phyloP scores from a whole-genome alignment of 2,888 invertebrate species.

The Dicranocentrus wangi region DNA sequence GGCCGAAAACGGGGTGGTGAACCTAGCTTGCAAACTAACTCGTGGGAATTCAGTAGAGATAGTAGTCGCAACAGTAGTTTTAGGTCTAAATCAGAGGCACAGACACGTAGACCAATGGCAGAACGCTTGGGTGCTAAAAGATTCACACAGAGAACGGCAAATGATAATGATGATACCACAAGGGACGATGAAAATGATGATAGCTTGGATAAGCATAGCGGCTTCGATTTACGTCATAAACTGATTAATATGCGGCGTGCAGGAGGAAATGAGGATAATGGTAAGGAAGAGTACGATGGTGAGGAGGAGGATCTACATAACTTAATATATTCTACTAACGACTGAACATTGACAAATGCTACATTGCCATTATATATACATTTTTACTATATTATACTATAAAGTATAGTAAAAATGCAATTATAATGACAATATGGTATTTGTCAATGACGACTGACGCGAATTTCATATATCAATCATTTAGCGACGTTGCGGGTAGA shows the following conservation, averaged over 20 bases:
- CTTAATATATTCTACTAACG: constrained; percentile 17
- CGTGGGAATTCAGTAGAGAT: constrained; percentile 47
- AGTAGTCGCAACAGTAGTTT: constrained; percentile 52
- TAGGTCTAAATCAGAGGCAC: constrained; percentile 13
- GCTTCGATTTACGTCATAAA: constrained; percentile 48
- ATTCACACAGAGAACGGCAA: not conserved
- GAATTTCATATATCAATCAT: no score
- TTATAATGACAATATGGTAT: no score
- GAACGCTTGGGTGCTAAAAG: constrained; percentile 50
- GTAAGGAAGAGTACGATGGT: constrained; percentile 1
- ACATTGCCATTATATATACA: no score
- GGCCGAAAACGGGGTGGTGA: constrained; percentile 48
- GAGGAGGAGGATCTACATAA: constrained; percentile 42
- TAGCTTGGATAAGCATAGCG: not conserved
- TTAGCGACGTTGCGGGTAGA: no score
- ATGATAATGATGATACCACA: constrained; percentile 4
- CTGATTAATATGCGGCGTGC: constrained; percentile 41
- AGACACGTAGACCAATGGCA: constrained; percentile 39
- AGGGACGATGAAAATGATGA: constrained; percentile 14
- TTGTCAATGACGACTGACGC: no score
- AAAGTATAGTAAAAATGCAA: no score
- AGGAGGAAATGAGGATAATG: constrained; percentile 16
- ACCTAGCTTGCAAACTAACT: constrained; percentile 52
- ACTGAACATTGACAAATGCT: no score
- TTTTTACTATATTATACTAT: no score